These are phyloP conservation scores for Drosophila anomalata DNA, from an alignment of 2,888 invertebrate species.

Conservation along the genomic window DNA sequence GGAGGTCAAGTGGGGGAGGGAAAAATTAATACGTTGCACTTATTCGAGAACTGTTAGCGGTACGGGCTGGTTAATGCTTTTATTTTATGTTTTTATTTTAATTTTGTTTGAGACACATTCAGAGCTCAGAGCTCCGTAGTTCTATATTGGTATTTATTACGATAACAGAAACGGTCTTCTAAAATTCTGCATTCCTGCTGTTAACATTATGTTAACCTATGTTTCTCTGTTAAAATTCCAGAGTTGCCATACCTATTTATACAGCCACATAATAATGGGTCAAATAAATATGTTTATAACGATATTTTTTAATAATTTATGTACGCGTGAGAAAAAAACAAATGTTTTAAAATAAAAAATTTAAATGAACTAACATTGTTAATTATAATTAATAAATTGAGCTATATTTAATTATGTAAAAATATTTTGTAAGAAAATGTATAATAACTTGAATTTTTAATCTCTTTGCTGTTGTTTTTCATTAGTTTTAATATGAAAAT, in stretches of 20 bases:
- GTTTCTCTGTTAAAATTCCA: not conserved
- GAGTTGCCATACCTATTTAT: not conserved
- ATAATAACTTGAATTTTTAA: too few species aligned
- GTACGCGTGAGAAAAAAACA: too few species aligned
- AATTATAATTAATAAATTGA: too few species aligned
- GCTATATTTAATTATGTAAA: too few species aligned
- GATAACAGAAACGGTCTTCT: not conserved
- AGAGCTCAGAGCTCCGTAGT: conserved; percentile 4
- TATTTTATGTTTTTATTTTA: conserved; percentile 37
- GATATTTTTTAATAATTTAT: too few species aligned
- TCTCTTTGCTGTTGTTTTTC: too few species aligned
- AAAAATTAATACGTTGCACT: conserved; percentile 20
- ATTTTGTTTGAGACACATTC: conserved; percentile 58
- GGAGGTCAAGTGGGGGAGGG: not conserved
- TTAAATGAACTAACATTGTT: too few species aligned
- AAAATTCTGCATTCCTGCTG: not conserved
- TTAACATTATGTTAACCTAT: not conserved
- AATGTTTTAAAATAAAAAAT: too few species aligned
- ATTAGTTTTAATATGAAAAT: too few species aligned
- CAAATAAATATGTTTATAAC: not conserved
- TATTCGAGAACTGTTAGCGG: conserved; percentile 36
- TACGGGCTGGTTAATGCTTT: conserved; percentile 50
- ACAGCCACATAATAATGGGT: not conserved
- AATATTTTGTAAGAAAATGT: too few species aligned
- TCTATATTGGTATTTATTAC: conserved; percentile 1